phyloP scores from a whole-genome alignment of 2,888 invertebrate genomes.

The Cataglyphis albicans region DNA sequence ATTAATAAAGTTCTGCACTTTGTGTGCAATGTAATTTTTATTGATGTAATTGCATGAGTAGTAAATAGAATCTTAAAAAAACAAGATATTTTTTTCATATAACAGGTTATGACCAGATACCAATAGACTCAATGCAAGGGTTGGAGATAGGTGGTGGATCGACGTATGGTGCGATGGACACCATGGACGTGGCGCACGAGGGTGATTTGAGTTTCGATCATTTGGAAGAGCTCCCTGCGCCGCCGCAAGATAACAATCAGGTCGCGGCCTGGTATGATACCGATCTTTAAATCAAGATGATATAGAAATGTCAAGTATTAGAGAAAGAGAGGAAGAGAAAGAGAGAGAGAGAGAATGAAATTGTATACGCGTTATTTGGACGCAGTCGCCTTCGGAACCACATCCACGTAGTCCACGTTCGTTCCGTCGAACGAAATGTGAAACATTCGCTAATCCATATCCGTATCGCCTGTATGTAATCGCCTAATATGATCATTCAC shows the following conservation, averaged over 20 bases:
- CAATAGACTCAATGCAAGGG: conserved; percentile 98
- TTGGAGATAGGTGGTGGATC: conserved; percentile 94
- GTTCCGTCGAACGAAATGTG: conserved; percentile 23
- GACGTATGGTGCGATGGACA: conserved; percentile 93
- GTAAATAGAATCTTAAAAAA: not conserved
- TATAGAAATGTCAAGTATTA: too few relatives aligned
- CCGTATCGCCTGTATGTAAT: conserved; percentile 49
- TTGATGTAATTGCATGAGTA: conserved; percentile 43
- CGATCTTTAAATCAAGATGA: conserved; percentile 90
- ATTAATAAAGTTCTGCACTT: conserved; percentile 33
- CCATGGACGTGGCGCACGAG: conserved; percentile 93
- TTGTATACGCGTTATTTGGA: conserved; percentile 52
- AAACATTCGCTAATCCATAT: conserved; percentile 50
- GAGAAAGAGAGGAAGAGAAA: too few relatives aligned
- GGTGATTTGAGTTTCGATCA: conserved; percentile 93
- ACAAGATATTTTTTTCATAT: not conserved
- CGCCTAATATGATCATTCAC: conserved; percentile 56
- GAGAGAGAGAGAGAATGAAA: too few relatives aligned
- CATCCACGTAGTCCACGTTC: conserved; percentile 29
- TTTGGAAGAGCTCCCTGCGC: conserved; percentile 92
- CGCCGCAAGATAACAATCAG: conserved; percentile 96
- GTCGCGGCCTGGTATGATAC: conserved; percentile 99
- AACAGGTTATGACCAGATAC: conserved; percentile 98
- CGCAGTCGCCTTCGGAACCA: conserved; percentile 13
- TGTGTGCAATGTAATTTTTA: conserved; percentile 56